These are phyloP conservation scores for Avahi laniger DNA, from an alignment of 2,797 vertebrate species.

Conservation along the genomic window DNA sequence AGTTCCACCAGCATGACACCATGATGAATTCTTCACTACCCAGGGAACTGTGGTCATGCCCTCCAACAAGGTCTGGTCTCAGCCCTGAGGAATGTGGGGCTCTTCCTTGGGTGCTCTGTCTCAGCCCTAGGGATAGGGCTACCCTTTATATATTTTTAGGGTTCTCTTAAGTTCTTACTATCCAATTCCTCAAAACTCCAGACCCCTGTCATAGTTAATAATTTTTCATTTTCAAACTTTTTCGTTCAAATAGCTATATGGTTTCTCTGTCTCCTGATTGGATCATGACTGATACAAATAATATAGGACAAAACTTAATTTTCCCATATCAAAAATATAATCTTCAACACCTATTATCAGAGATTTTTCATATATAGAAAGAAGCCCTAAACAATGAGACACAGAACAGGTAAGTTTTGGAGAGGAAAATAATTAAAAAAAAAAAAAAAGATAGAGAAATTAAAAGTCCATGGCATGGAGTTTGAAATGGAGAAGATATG, in stretches of 20 bases:
- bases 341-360: background rate
- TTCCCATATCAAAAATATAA: slow-evolving; percentile 11
- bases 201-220: background rate
- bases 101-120: background rate
- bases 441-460: background rate
- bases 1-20: background rate
- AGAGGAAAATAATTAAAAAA: background rate
- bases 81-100: background rate
- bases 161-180: background rate
- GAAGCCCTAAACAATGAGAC: background rate
- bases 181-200: background rate
- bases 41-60: background rate
- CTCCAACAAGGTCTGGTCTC: background rate
- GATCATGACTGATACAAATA: background rate
- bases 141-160: background rate
- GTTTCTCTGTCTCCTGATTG: background rate
- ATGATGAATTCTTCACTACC: background rate
- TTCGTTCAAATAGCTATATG: background rate
- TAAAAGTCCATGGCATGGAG: background rate
- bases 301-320: background rate
- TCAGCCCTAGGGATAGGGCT: background rate
- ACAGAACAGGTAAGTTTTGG: background rate
- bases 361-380: background rate
- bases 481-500: background rate
- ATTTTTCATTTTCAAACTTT: background rate